Evolutionary conservation across 2,113 vertebrate species (phyloP).

Genomic region (Bungarus multicinctus): DNA sequence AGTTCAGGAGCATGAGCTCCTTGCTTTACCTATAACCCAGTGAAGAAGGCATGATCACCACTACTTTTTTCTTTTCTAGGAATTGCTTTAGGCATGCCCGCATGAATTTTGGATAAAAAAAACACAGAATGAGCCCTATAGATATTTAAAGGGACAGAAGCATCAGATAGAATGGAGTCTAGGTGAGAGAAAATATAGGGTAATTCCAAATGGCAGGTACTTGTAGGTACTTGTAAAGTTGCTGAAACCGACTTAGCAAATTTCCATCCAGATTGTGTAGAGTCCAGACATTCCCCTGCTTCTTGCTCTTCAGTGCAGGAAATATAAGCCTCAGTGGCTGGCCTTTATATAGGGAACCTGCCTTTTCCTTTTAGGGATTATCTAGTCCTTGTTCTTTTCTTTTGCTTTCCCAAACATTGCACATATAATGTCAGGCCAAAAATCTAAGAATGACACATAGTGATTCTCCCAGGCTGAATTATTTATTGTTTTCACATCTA

Average conservation of each 20-base stretch:
- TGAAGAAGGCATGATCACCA: neutral
- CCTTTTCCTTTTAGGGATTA: neutral
- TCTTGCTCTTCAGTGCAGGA: neutral
- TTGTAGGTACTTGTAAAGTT: neutral
- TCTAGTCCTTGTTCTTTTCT: neutral
- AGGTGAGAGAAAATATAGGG: neutral
- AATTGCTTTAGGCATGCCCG: neutral
- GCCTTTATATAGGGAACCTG: neutral
- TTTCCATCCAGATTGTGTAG: neutral
- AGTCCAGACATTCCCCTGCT: neutral
- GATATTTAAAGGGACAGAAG: neutral
- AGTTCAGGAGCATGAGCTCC: neutral
- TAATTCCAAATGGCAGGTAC: neutral
- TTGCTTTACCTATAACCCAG: neutral
- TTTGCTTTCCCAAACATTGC: neutral
- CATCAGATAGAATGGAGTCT: too few species aligned
- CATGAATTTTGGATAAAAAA: neutral
- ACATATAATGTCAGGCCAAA: neutral
- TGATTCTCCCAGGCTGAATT: neutral
- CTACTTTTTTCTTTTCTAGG: neutral
- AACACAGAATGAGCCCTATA: neutral
- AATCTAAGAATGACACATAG: neutral
- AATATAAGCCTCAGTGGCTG: neutral
- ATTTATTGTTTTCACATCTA: neutral
- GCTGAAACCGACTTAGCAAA: neutral